Conservation (phyloP, 2,888 invertebrate species). For the Icerya purchasi region DNA sequence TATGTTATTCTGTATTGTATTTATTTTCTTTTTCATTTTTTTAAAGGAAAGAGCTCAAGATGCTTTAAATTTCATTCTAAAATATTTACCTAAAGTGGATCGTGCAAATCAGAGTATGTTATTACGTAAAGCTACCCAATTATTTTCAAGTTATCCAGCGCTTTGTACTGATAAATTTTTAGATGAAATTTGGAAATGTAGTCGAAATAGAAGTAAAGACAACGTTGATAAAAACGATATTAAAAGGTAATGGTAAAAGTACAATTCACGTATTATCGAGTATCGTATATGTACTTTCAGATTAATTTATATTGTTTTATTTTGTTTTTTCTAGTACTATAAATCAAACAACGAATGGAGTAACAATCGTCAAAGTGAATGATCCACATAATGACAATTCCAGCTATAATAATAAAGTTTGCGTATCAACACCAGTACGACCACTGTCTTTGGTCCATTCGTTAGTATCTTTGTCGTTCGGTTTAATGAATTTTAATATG, state of each 20-base stretch:
- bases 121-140: conserved; percentile 54
- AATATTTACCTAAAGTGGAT: conserved; percentile 47
- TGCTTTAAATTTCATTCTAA: conserved; percentile 58
- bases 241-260: background rate
- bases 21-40: too few relatives aligned
- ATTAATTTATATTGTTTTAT: background rate
- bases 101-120: conserved; percentile 49
- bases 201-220: conserved; percentile 16
- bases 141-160: conserved; percentile 59
- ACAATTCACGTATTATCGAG: too few relatives aligned
- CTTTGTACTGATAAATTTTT: conserved; percentile 61
- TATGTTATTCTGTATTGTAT: too few relatives aligned
- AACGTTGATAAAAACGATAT: conserved; percentile 1
- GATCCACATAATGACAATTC: conserved; percentile 4
- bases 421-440: background rate
- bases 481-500: too few relatives aligned
- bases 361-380: conserved; percentile 56
- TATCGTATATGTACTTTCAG: too few relatives aligned
- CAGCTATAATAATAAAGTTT: conserved; percentile 1
- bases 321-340: conserved; percentile 30
- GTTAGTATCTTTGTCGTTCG: too few relatives aligned
- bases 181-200: conserved; percentile 43
- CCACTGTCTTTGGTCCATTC: conserved; percentile 9
- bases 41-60: conserved; percentile 61
- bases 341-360: conserved; percentile 45